phyloP scores from a whole-genome alignment of 2,797 vertebrate genomes.

The Xyrichtys novacula region DNA sequence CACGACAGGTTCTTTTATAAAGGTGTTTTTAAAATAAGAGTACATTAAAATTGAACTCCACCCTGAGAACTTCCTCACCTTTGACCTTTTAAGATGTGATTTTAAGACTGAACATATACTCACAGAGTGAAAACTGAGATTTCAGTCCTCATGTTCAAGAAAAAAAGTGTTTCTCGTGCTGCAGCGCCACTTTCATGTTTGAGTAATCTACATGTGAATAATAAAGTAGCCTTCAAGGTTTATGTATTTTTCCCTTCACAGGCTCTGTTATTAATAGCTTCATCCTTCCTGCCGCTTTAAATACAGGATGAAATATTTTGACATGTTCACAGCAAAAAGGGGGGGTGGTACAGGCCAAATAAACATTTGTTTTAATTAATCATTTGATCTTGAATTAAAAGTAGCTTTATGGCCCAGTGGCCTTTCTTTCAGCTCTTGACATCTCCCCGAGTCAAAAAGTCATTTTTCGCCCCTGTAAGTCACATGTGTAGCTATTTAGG shows the following conservation, averaged over 20 bases:
- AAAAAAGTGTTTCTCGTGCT: slow-evolving; percentile 46
- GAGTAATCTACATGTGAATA: slow-evolving; percentile 84
- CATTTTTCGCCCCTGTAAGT: slow-evolving; percentile 45
- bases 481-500: slow-evolving; percentile 70
- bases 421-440: slow-evolving; percentile 46
- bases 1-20: background rate
- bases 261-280: slow-evolving; percentile 80
- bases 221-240: slow-evolving; percentile 81
- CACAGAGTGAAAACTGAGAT: slow-evolving; percentile 13
- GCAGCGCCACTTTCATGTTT: slow-evolving; percentile 62
- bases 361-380: slow-evolving; percentile 84
- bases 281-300: slow-evolving; percentile 79
- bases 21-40: background rate
- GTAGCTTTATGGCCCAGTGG: slow-evolving; percentile 50
- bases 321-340: slow-evolving; percentile 74
- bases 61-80: slow-evolving; percentile 25
- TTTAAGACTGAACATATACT: slow-evolving; percentile 27
- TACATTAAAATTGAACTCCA: background rate
- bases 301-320: slow-evolving; percentile 81
- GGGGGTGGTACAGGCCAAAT: slow-evolving; percentile 69
- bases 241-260: slow-evolving; percentile 77
- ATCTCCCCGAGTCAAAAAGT: slow-evolving; percentile 53
- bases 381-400: slow-evolving; percentile 71
- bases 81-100: slow-evolving; percentile 30
- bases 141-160: slow-evolving; percentile 25